Evolutionary conservation across 2,797 vertebrate species (phyloP), one percentile per base, ranked within the genome.

Genomic region (Enteromius mattozi): DNA sequence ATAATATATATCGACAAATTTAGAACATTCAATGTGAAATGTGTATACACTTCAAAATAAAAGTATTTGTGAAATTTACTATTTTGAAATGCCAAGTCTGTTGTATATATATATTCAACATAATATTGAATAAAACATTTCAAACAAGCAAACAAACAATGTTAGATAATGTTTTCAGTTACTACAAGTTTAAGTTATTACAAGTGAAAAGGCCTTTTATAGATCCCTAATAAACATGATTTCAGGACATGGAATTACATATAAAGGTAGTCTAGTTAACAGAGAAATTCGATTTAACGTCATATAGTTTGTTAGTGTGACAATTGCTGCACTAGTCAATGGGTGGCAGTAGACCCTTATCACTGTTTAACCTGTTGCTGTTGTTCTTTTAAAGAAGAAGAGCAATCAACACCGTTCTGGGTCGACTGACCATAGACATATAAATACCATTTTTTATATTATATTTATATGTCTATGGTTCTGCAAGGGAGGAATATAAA

Each of bases 31-130:
- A 35, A 17, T 35, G 14, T 19, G 14, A 40, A 6, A 37, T 54
- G 1, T 2, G n/a, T 5, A 10, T 7, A 40, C 3, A 19, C 80
- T 79, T 83, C 76, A 86, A 68, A 86, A 80, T 83, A 86, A 66
- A 86, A 80, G 85, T 69, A 24, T 17, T 30, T 6, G 10, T 63
- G 19, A n/a, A 49, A 24, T 33, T 13, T 2, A 30, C 4, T 61
- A 30, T 30, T 61, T 27, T 30, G 24, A 17, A 16, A 33, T 17
- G 14, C 13, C 59, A 63, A 63, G 5, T 4, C 13, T 63, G 27
- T 33, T 59, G 51, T 21, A 47, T 47, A 16, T 47, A 47, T 47
- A 47, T 47, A 21, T 54, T n/a, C 12, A 45, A 42, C 10, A 10
- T n/a, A 10, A 56, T 56, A 40, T 40, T 54, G 19, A 8, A n/a